Evolutionary conservation across 1,140 invertebrate species (phyloP), one percentile per base, ranked within the genome.

Genomic region (Forficula auricularia): DNA sequence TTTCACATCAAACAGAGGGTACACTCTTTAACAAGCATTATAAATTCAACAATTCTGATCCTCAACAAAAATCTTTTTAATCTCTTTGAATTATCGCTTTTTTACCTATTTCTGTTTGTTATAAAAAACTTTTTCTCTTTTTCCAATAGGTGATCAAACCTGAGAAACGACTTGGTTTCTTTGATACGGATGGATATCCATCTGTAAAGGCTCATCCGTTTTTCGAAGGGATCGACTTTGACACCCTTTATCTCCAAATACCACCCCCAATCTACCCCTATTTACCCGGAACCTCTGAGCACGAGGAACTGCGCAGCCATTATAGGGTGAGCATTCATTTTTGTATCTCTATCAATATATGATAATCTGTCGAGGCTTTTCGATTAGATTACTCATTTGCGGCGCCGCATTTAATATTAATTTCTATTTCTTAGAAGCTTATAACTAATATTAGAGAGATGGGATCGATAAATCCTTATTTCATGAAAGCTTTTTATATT

Each of bases 201-300:
- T 81, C 78, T 46, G 77, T 97, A 44, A 75, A 88, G 41, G 63
- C 71, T 27, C 91, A 97, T 67, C 66, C 71, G 12, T 92, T 96
- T 59, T 96, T 94, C 59, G 59, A 66, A 30, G 79, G 72, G 19
- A 71, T 94, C 30, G 73, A 90, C 48, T 96, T 87, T 71, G 79
- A 87, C 30, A 77, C 71, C 10, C 60, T 98, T 16, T 72, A 77
- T 51, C 63, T 74, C 35, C 73, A 79, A 52, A 79, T 71, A 18
- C 86, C 92, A 12, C 92, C 92, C 3, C 69, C 67, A 34, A 82
- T 91, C 30, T 74, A 79, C 54, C 85, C 87, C 0, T 89, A 86
- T 55, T 60, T 90, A 38, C 82, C 85, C 1, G 79, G 82, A 12
- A 78, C 74, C 2, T 72, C 71, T 14, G 76, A 79, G 42, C 70